phyloP scores from a whole-genome alignment of 2,797 vertebrate species.

The Sylvilagus floridanus region DNA sequence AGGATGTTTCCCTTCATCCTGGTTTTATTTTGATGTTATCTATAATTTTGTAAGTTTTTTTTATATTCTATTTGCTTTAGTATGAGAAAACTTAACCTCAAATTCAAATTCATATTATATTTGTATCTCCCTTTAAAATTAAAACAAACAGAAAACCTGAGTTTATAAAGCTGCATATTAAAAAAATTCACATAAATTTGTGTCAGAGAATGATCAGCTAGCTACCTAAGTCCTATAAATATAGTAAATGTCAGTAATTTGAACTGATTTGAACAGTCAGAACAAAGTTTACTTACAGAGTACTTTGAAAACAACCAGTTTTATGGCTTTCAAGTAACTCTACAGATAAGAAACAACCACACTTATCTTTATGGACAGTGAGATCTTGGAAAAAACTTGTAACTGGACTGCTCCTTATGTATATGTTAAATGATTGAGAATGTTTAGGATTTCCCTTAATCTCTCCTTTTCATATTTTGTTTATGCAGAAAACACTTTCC shows the following conservation, averaged over 20 bases:
- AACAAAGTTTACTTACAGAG: constrained; percentile 3
- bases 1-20: neutral
- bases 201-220: neutral
- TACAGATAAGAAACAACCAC: neutral
- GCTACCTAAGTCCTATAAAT: neutral
- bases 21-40: neutral
- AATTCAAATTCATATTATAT: neutral
- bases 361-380: neutral
- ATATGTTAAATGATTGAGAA: neutral
- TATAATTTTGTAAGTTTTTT: neutral
- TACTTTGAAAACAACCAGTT: neutral
- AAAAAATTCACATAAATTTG: neutral
- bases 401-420: neutral
- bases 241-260: constrained; percentile 10
- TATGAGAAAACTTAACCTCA: neutral
- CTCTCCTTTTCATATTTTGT: neutral
- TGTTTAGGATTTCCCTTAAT: neutral
- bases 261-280: neutral
- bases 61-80: neutral
- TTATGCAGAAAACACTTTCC: constrained; percentile 44
- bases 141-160: neutral
- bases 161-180: neutral
- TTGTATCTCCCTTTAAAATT: neutral
- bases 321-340: neutral
- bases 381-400: neutral